Evolutionary conservation across 2,797 vertebrate genomes (phyloP).

Genomic region (Acropternis orthonyx): DNA sequence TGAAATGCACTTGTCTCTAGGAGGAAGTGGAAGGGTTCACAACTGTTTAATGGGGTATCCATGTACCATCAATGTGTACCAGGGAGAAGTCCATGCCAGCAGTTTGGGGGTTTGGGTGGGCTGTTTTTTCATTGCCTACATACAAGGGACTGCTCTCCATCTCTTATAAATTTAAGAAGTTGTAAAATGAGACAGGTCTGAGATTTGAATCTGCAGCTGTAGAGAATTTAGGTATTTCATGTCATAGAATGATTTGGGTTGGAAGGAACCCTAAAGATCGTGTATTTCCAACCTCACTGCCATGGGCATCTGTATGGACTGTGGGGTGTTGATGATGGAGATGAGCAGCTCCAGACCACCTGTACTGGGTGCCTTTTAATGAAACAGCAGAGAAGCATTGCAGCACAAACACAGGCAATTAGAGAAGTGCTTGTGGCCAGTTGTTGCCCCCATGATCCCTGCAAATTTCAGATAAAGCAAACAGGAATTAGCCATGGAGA

Average conservation of each 20-base stretch:
- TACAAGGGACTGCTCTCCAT: background rate
- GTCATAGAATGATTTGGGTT: background rate
- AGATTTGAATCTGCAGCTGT: background rate
- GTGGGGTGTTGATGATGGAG: background rate
- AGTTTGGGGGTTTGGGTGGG: background rate
- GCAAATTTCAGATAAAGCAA: background rate
- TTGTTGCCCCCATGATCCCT: background rate
- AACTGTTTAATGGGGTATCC: background rate
- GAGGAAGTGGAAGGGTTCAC: background rate
- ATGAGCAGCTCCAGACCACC: background rate
- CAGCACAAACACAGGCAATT: background rate
- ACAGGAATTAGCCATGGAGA: background rate
- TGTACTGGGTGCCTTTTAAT: background rate
- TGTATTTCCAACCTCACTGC: background rate
- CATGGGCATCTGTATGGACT: rapidly evolving
- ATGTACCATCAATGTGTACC: background rate
- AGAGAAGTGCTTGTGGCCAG: background rate
- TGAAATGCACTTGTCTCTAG: background rate
- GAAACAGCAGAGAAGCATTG: background rate
- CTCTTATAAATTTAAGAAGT: background rate
- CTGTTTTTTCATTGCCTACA: rapidly evolving
- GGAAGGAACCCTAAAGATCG: background rate
- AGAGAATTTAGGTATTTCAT: background rate
- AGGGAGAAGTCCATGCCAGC: background rate
- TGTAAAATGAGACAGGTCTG: background rate